Percentiles rank a stretch among this genome's conserved stretches.
Evolutionary conservation across 35 echinoderm and acorn worm genomes (phyloP).

Genomic region (Holothuria glaberrima): DNA sequence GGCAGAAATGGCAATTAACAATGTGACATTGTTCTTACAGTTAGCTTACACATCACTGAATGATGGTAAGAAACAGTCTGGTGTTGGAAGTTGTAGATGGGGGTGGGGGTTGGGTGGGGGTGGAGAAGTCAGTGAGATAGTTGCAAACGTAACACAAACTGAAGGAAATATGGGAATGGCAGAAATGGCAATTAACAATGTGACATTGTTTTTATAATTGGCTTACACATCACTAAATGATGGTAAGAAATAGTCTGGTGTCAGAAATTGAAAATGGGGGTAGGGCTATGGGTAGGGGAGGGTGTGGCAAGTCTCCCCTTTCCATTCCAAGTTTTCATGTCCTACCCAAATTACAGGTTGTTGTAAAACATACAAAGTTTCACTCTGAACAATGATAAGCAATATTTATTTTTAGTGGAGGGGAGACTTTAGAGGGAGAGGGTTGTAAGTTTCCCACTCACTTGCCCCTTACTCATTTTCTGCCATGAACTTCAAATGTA

Average conservation of each 20-base stretch:
- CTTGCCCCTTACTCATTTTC: too few relatives aligned
- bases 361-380: too few relatives aligned
- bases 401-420: too few relatives aligned
- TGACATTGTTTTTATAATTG: constrained; percentile 18
- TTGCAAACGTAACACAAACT: not conserved
- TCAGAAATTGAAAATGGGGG: not conserved
- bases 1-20: constrained; percentile 45
- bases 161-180: constrained; percentile 1
- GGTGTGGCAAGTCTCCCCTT: too few relatives aligned
- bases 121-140: constrained; percentile 2
- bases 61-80: constrained; percentile 57
- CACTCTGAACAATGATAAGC: too few relatives aligned
- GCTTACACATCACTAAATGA: constrained; percentile 61
- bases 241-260: constrained; percentile 40
- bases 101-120: not conserved
- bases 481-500: too few relatives aligned
- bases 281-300: too few relatives aligned
- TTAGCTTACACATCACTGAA: constrained; percentile 53
- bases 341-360: too few relatives aligned
- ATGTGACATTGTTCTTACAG: constrained; percentile 29
- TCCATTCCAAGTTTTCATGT: too few relatives aligned
- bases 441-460: too few relatives aligned
- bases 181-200: constrained; percentile 49
- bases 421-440: too few relatives aligned
- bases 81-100: not conserved